phyloP scores from a whole-genome alignment of 2,888 invertebrate genomes.

The Margaritifera margaritifera region DNA sequence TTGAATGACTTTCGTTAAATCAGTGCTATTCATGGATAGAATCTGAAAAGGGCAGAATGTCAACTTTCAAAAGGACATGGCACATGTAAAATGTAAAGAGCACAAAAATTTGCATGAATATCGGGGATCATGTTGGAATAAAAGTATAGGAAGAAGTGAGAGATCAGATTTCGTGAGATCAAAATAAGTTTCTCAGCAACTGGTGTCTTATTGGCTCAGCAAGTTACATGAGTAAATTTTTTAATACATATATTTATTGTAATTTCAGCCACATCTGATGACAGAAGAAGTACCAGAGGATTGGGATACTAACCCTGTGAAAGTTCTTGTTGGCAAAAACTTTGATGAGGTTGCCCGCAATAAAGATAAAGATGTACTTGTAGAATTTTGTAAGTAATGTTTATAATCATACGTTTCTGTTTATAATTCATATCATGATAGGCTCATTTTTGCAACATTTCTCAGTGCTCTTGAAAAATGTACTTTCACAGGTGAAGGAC shows the following conservation, averaged over 20 bases:
- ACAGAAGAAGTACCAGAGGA: conserved; percentile 95
- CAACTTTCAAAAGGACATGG: too few relatives aligned
- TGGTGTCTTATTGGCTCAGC: background rate
- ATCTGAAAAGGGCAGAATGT: too few relatives aligned
- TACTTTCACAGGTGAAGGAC: too few relatives aligned
- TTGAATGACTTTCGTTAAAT: too few relatives aligned
- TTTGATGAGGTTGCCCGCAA: conserved; percentile 94
- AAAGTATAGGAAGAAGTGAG: too few relatives aligned
- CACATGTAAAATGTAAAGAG: too few relatives aligned
- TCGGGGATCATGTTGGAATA: too few relatives aligned
- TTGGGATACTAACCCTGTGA: conserved; percentile 97
- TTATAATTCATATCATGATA: background rate
- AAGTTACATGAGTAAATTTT: background rate
- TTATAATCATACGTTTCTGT: background rate
- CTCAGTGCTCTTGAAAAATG: background rate
- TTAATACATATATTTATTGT: background rate
- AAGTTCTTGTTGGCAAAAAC: conserved; percentile 93
- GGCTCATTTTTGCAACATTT: background rate
- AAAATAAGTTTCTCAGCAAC: background rate
- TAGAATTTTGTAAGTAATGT: conserved; percentile 87
- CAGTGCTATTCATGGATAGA: too few relatives aligned
- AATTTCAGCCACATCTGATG: conserved; percentile 86
- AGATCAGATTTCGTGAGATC: background rate
- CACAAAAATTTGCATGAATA: too few relatives aligned
- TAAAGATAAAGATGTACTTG: conserved; percentile 90